phyloP scores from a whole-genome alignment of 1,140 invertebrate genomes.

The Araneus ventricosus region DNA sequence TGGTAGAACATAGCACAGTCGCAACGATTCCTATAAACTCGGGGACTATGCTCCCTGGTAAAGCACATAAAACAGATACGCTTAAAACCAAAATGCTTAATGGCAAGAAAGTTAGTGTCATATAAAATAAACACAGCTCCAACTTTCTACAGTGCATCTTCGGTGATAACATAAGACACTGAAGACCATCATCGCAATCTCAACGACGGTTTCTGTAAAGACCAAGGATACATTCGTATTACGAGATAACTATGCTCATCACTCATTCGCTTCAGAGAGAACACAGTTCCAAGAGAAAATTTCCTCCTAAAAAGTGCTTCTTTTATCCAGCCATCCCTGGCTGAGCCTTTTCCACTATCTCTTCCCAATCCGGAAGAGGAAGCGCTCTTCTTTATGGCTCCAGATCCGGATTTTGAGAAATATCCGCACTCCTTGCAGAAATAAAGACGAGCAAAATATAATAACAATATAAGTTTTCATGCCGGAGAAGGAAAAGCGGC shows the following conservation, averaged over 20 bases:
- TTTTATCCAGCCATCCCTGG: neutral
- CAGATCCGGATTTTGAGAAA: constrained; percentile 51
- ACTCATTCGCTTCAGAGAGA: neutral
- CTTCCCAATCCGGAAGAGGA: neutral
- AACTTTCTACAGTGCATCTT: too few relatives aligned
- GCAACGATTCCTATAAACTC: too few relatives aligned
- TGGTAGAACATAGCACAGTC: too few relatives aligned
- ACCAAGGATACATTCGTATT: neutral
- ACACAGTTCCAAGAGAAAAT: neutral
- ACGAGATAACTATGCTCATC: neutral
- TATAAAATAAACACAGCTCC: too few relatives aligned
- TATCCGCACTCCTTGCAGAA: constrained; percentile 26
- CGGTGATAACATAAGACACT: neutral
- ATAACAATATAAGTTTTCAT: constrained; percentile 33
- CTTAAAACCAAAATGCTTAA: too few relatives aligned
- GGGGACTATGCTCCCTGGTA: too few relatives aligned
- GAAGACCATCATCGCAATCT: neutral
- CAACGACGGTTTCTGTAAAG: neutral
- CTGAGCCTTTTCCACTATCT: neutral
- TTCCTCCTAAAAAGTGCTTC: neutral
- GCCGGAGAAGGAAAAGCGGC: neutral
- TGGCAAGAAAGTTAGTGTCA: too few relatives aligned
- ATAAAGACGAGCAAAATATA: constrained; percentile 27
- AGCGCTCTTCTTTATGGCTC: neutral
- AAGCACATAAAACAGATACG: too few relatives aligned